Evolutionary conservation across 2,797 vertebrate genomes (phyloP).

Genomic region (Kryptolebias ocellatus): DNA sequence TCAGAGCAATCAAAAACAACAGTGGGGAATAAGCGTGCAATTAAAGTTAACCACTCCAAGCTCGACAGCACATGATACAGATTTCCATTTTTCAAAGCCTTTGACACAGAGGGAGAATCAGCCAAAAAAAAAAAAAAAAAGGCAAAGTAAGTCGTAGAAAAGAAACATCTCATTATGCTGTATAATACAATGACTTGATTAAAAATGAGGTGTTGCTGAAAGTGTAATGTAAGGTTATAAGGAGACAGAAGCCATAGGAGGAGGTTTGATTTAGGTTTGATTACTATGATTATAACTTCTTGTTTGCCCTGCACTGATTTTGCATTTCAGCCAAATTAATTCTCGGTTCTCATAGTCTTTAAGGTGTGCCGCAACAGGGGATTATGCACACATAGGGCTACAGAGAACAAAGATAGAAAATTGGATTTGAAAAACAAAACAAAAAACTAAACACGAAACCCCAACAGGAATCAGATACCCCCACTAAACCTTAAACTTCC

Average conservation of each 20-base stretch:
- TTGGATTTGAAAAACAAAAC: too few species aligned
- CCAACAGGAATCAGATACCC: too few species aligned
- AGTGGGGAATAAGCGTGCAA: constrained; percentile 45
- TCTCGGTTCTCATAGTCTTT: neutral
- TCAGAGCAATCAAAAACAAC: constrained; percentile 50
- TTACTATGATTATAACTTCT: neutral
- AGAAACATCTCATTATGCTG: constrained; percentile 34
- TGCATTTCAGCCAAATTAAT: constrained; percentile 2
- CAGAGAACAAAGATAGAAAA: too few species aligned
- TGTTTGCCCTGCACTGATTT: constrained; percentile 18
- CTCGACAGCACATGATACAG: constrained; percentile 21
- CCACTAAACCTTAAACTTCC: too few species aligned
- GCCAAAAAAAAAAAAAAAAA: neutral
- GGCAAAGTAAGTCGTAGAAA: constrained; percentile 15
- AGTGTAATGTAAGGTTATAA: neutral
- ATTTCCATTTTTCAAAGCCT: constrained; percentile 41
- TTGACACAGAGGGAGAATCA: constrained; percentile 17
- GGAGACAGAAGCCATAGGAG: constrained; percentile 1
- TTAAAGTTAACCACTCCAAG: constrained; percentile 55
- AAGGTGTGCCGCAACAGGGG: neutral
- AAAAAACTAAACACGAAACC: too few species aligned
- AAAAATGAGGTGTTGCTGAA: constrained; percentile 7
- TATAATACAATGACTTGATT: constrained; percentile 36
- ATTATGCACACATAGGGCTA: too few species aligned
- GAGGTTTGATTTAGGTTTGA: constrained; percentile 22